Base-by-base conservation (phyloP, 2,113 vertebrate species). In the Cyprinus carpio region DNA sequence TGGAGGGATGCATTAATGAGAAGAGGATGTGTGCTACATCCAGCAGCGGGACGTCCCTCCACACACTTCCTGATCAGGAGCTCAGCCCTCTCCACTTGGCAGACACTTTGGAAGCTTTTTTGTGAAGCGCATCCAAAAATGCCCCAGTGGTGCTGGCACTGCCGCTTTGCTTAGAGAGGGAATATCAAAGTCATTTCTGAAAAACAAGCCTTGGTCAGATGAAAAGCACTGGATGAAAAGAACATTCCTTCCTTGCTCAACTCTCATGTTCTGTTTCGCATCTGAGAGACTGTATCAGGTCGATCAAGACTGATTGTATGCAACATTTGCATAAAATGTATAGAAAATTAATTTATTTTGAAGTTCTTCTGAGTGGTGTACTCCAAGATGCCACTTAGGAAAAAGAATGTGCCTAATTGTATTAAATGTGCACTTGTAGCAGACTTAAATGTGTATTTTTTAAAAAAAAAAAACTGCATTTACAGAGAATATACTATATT, bases 1-100 rank as follows among this genome's bases (percentile, higher is more conserved):
- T 83, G 67, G 75, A 88, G 29, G 49, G 75, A 85, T 77, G 72
- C 11, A 84, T 88, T 88, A 67, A 84, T 46, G 84, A 64, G 79
- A 67, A 13, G 77, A 86, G 88, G 86, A 87, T 82, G 86, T 82
- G 49, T 60, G 84, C 77, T 85, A 46, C 58, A 74, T 85, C 64
- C 75, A 89, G 46, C 87, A 87, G 86, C 87, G 78, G 83, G 87
- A 89, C 85, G 82, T 83, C 85, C 88, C 46, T 80, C 60, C 51
- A 27, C 84, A 69, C 76, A 72, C 81, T 87, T 89, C 88, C 88
- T 89, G 84, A 65, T 64, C 78, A 84, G 74, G 40, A 82, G 51
- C 37, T 72, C 67, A 40, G 64, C 72, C 84, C 72, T 37, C 83
- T 89, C 72, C 46, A 75, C 65, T 89, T 87, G 82, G 84, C 86